Evolutionary conservation across 2,797 vertebrate species (phyloP).

Genomic region (Acanthopagrus latus): DNA sequence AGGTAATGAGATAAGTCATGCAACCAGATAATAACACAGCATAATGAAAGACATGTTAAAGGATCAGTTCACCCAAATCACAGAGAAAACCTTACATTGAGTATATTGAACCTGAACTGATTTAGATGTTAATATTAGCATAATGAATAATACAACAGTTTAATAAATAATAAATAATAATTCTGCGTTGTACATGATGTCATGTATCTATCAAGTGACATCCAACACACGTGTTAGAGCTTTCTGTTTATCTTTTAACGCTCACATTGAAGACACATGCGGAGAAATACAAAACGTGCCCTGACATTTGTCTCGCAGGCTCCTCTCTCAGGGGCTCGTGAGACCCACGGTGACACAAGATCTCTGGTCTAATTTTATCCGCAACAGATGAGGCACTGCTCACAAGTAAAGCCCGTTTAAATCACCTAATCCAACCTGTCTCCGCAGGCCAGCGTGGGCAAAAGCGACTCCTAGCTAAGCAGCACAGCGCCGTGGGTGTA

Average conservation of each 20-base stretch:
- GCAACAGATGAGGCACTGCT: conserved; percentile 44
- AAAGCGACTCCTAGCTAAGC: conserved; percentile 20
- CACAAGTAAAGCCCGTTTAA: conserved; percentile 70
- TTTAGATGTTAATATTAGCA: neutral
- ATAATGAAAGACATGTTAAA: neutral
- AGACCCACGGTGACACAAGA: conserved; percentile 65
- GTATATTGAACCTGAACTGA: neutral
- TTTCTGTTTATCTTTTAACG: neutral
- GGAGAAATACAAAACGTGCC: neutral
- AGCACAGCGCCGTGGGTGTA: neutral
- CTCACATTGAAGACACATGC: neutral
- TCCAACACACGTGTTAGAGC: neutral
- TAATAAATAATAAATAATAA: neutral
- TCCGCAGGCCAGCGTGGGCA: conserved; percentile 48
- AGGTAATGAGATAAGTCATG: neutral
- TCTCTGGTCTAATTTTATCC: conserved; percentile 80
- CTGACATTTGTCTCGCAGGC: conserved; percentile 19
- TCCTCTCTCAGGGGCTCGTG: conserved; percentile 19
- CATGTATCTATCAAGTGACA: neutral
- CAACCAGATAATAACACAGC: neutral
- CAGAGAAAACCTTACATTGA: neutral
- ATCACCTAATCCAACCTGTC: conserved; percentile 69
- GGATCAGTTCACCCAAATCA: neutral
- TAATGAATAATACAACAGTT: neutral
- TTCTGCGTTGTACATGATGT: neutral